These are phyloP conservation scores for Micromussa lordhowensis DNA, from an alignment of 92 coral and sea anemone species.

Conservation along the genomic window DNA sequence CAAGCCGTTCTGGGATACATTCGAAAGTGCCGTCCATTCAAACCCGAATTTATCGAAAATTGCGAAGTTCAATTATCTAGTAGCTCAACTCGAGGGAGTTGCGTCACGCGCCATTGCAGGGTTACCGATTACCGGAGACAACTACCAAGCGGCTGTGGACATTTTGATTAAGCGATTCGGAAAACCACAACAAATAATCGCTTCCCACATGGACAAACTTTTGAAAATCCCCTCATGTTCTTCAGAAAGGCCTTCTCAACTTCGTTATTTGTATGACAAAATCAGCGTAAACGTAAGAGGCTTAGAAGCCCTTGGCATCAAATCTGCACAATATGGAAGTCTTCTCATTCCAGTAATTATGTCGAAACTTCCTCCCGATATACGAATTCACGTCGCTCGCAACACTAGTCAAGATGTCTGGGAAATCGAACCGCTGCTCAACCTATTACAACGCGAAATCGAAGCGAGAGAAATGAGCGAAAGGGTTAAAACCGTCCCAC, in stretches of 20 bases:
- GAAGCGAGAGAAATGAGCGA: conserved; percentile 57
- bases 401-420: conserved; percentile 45
- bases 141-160: conserved; percentile 42
- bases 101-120: conserved; percentile 59
- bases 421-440: conserved; percentile 45
- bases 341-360: conserved; percentile 51
- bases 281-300: conserved; percentile 55
- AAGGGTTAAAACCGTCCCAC: not conserved
- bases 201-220: conserved; percentile 66
- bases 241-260: conserved; percentile 13
- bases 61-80: conserved; percentile 41
- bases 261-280: conserved; percentile 55
- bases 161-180: conserved; percentile 43
- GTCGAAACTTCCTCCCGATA: conserved; percentile 47
- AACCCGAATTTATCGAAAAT: conserved; percentile 21
- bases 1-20: conserved; percentile 50
- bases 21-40: conserved; percentile 26
- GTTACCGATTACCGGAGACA: conserved; percentile 38
- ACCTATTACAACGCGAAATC: conserved; percentile 36
- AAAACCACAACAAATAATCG: conserved; percentile 56
- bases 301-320: conserved; percentile 39
- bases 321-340: conserved; percentile 51
- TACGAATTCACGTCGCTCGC: conserved; percentile 53
- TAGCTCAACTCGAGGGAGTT: conserved; percentile 40
- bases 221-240: conserved; percentile 48